These are phyloP conservation scores for Elaphurus davidianus DNA, from an alignment of 2,113 vertebrate species.

Conservation along the genomic window DNA sequence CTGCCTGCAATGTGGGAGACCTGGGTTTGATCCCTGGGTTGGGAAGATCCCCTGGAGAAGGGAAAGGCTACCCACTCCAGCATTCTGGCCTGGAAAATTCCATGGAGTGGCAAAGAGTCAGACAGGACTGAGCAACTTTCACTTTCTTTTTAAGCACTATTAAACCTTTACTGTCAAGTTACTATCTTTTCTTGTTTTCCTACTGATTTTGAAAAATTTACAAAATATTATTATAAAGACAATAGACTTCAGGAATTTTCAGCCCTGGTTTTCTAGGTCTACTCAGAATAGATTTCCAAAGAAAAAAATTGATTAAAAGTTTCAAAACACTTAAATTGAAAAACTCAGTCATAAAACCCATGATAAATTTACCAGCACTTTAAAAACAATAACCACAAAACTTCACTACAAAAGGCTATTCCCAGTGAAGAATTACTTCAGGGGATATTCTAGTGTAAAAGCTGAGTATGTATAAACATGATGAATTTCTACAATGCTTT, in stretches of 20 bases:
- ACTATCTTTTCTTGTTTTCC: neutral
- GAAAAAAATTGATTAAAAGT: neutral
- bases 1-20: too few relatives aligned
- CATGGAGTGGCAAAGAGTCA: neutral
- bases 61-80: neutral
- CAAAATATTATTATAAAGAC: neutral
- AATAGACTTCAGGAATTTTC: neutral
- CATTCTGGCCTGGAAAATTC: neutral
- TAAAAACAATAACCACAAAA: neutral
- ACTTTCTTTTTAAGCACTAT: neutral
- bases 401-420: neutral
- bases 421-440: neutral
- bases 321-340: slow-evolving; percentile 8
- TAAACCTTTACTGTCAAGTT: neutral
- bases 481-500: neutral
- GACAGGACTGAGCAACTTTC: neutral
- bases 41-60: neutral
- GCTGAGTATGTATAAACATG: neutral
- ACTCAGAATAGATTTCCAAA: neutral
- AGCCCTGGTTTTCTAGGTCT: neutral
- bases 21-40: too few relatives aligned
- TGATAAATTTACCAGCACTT: neutral
- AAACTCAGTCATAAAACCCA: neutral
- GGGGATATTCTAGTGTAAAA: neutral
- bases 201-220: slow-evolving; percentile 24